A percentile compares a stretch with the other conserved stretches of the same genome.
These are phyloP conservation scores for Sebastes alutus DNA, from an alignment of 2,797 vertebrate species.

Conservation along the genomic window DNA sequence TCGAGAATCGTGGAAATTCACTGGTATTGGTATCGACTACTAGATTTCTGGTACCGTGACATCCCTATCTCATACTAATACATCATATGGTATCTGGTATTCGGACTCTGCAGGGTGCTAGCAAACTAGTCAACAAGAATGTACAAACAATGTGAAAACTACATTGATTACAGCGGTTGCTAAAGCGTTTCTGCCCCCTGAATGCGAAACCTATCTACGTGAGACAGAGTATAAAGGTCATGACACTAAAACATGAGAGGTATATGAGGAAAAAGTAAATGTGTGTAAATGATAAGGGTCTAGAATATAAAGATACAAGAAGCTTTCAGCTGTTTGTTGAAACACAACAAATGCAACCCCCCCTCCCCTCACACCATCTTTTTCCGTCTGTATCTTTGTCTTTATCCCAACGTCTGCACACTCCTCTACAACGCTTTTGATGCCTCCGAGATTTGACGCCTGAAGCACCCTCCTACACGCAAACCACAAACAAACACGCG, in stretches of 20 bases:
- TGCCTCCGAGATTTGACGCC: constrained; percentile 7
- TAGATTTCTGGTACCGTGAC: too few species aligned
- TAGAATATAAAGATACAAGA: constrained; percentile 25
- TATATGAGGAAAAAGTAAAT: constrained; percentile 7
- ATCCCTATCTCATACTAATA: too few species aligned
- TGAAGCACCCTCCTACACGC: not conserved
- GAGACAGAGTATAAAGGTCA: not conserved
- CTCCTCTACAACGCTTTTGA: not conserved
- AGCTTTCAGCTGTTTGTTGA: constrained; percentile 7
- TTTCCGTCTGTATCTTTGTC: not conserved
- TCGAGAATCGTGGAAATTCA: too few species aligned
- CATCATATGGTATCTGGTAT: too few species aligned
- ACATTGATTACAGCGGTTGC: too few species aligned
- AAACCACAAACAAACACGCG: not conserved
- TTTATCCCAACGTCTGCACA: constrained; percentile 7
- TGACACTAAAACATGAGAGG: not conserved
- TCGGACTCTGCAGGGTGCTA: too few species aligned
- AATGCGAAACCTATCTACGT: not conserved
- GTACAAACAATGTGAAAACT: too few species aligned
- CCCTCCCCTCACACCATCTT: not conserved
- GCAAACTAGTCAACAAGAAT: too few species aligned
- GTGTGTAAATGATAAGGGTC: constrained; percentile 7
- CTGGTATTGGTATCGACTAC: too few species aligned
- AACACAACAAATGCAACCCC: not conserved
- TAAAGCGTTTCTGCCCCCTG: too few species aligned